Percentiles rank a stretch among this genome's conserved stretches.
These are phyloP conservation scores for Atta texana DNA, from an alignment of 1,140 invertebrate species.

Conservation along the genomic window DNA sequence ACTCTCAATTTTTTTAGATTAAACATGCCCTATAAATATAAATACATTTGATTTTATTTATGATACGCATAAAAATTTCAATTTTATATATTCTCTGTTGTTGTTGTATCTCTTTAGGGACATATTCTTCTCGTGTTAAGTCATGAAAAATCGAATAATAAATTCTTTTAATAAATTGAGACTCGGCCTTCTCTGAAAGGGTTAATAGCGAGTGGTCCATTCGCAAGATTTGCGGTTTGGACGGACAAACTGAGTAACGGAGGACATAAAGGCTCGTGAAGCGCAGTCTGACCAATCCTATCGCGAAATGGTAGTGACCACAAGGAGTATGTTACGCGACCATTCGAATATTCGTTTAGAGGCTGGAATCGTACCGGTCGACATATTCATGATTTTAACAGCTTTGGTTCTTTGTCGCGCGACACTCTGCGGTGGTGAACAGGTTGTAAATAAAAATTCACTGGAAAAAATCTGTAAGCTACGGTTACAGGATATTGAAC, in stretches of 20 bases:
- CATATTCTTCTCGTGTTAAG: neutral
- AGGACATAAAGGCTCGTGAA: conserved; percentile 76
- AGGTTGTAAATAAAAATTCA: conserved; percentile 54
- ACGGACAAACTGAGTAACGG: conserved; percentile 76
- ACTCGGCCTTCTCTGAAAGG: conserved; percentile 26
- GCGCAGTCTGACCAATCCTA: conserved; percentile 74
- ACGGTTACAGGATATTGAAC: neutral
- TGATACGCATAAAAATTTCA: neutral
- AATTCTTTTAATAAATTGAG: conserved; percentile 34
- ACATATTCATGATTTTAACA: conserved; percentile 50
- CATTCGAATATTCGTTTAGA: conserved; percentile 56
- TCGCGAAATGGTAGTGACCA: conserved; percentile 76
- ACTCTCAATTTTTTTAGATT: neutral
- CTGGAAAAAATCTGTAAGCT: conserved; percentile 22
- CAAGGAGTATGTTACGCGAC: conserved; percentile 74
- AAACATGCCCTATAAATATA: no score
- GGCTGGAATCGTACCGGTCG: conserved; percentile 46
- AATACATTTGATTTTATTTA: neutral
- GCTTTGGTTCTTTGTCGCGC: conserved; percentile 52
- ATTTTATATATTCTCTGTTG: neutral
- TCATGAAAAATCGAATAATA: conserved; percentile 6
- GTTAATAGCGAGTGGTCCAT: conserved; percentile 66
- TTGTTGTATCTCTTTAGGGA: neutral
- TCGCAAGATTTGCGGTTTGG: conserved; percentile 75
- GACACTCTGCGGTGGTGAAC: conserved; percentile 49